These are phyloP conservation scores for Portunus trituberculatus DNA, from an alignment of 1,140 invertebrate genomes.

Conservation along the genomic window DNA sequence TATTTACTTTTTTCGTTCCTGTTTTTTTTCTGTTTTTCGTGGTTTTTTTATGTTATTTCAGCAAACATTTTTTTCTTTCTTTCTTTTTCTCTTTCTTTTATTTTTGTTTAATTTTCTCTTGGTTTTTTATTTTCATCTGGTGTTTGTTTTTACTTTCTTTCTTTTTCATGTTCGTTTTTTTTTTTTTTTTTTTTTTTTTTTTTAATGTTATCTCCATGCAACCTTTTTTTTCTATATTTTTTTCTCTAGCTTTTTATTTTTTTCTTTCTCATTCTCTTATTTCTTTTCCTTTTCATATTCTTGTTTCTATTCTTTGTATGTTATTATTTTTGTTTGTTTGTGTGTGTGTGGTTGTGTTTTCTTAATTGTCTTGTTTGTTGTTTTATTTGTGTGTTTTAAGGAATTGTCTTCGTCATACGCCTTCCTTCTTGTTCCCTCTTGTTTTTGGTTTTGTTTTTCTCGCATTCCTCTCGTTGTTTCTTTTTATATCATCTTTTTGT, in stretches of 20 bases:
- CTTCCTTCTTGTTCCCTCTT: no score
- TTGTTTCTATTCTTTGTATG: neutral
- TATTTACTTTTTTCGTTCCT: no score
- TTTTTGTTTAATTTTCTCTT: neutral
- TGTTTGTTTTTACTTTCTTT: neutral
- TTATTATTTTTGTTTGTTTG: neutral
- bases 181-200: neutral
- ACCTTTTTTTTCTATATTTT: neutral
- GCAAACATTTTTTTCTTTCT: neutral
- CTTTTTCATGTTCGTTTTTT: neutral
- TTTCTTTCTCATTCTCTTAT: neutral
- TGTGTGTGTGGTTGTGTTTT: neutral
- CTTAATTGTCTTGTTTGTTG: no score
- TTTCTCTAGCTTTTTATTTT: neutral
- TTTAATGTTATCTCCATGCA: neutral
- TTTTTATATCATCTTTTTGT: neutral
- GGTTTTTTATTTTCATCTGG: no score
- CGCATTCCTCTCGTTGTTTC: no score
- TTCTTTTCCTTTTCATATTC: neutral
- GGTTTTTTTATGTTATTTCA: no score
- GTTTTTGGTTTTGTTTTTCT: no score
- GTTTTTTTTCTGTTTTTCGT: neutral
- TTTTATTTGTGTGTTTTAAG: no score
- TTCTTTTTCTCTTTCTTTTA: neutral
- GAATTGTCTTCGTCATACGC: no score